Base-by-base conservation (phyloP, 2,113 vertebrate genomes). In the Paraplagusia blochii region DNA sequence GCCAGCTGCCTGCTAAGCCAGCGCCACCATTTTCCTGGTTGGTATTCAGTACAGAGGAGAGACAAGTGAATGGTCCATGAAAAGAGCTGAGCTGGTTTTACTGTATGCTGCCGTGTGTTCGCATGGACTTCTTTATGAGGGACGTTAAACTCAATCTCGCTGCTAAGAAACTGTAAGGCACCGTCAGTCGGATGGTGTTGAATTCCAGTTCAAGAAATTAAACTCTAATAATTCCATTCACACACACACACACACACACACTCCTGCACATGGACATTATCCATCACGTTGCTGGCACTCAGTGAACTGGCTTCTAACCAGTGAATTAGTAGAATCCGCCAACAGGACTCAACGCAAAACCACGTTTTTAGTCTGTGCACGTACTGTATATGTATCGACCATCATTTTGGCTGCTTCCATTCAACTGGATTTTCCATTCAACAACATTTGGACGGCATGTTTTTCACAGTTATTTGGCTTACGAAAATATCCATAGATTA, bases 21-120 rank as follows among this genome's bases (percentile, higher is more conserved):
- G 62, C 58, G 60, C 79, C 82, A 82, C 84, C 84, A 79, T 82
- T 82, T 85, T 63, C 69, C 84, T 85, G 86, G 82, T 79, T 74
- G 74, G 70, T 68, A 52, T 74, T 79, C 82, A 83, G 68, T 43
- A 17, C 79, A 77, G 63, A 50, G 64, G 50, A 79, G 66, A 53
- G 58, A 77, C 73, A 51, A 69, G 73, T 77, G 77, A 85, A 81
- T 66, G 45, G 77, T 83, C 70, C 72, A 54, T 33, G 66, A 76
- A 60, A 56, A 77, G 53, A 74, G 72, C 65, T 22, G 72, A 66
- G 49, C 47, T 29, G 22, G 64, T 58, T 51, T 79, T 62, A 63
- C 65, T 61, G 63, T 67, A 56, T 72, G 63, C 61, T 44, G 63
- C 50, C 59, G 69, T 63, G 63, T 36, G 51, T 50, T 22, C 58